These are phyloP conservation scores for Pocillopora verrucosa DNA, from an alignment of 64 coral and sea anemone genomes.

Conservation along the genomic window DNA sequence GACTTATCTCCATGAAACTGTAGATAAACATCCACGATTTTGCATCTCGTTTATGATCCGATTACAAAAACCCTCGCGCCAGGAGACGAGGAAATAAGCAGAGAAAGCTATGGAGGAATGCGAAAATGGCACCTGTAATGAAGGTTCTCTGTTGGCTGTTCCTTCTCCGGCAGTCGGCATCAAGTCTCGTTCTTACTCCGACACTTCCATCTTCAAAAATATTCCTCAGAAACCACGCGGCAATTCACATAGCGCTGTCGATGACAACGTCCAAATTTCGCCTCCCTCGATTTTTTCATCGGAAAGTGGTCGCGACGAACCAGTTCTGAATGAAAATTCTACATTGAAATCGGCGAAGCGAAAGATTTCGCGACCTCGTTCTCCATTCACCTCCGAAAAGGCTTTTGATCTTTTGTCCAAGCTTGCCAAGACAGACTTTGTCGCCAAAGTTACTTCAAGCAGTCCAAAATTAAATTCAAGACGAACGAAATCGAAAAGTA, in stretches of 20 bases:
- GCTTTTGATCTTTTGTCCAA: conserved; percentile 53
- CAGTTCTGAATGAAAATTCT: background rate
- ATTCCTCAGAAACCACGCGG: conserved; percentile 22
- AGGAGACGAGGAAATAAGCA: background rate
- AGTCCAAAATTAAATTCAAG: conserved; percentile 20
- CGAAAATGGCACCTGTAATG: background rate
- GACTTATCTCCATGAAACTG: background rate
- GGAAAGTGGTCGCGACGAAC: background rate
- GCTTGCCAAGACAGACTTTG: conserved; percentile 28
- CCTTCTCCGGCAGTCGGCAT: background rate
- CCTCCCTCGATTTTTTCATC: background rate
- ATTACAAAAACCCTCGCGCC: background rate
- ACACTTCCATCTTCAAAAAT: conserved; percentile 47
- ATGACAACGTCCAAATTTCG: background rate
- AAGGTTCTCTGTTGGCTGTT: background rate
- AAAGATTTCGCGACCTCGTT: conserved; percentile 44
- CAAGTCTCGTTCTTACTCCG: conserved; percentile 37
- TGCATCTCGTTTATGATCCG: background rate
- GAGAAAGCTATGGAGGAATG: background rate
- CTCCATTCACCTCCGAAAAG: conserved; percentile 33
- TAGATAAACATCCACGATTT: conserved; percentile 13
- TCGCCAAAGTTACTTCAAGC: conserved; percentile 29
- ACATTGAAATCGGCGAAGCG: conserved; percentile 24
- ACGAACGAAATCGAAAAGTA: conserved; percentile 28
- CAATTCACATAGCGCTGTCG: background rate